Evolutionary conservation across 2,113 vertebrate species (phyloP).

Genomic region (Pituophis catenifer): DNA sequence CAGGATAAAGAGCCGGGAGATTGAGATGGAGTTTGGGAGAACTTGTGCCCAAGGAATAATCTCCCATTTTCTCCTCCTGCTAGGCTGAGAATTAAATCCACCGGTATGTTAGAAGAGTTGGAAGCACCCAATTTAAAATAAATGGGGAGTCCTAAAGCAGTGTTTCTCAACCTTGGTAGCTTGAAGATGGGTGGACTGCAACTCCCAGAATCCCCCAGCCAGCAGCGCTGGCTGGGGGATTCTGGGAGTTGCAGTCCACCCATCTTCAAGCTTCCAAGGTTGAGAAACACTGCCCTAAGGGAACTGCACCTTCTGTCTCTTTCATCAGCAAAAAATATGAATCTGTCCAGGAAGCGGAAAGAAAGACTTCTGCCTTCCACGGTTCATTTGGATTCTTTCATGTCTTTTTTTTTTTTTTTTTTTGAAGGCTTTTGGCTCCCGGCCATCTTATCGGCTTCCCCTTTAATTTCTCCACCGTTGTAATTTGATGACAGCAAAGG

Average conservation of each 20-base stretch:
- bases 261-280: too few species aligned
- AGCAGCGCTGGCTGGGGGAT: too few species aligned
- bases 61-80: not conserved
- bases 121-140: conserved; percentile 11
- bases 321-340: conserved; percentile 43
- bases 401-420: conserved; percentile 34
- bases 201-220: too few species aligned
- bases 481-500: conserved; percentile 26
- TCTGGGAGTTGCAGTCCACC: too few species aligned
- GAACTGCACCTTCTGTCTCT: conserved; percentile 12
- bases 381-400: conserved; percentile 31
- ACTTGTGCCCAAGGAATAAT: not conserved
- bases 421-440: conserved; percentile 41
- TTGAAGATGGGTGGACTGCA: too few species aligned
- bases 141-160: not conserved
- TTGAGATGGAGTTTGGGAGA: not conserved
- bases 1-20: not conserved
- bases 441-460: conserved; percentile 39
- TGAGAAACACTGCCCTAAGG: not conserved
- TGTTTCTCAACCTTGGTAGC: too few species aligned
- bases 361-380: not conserved
- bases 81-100: conserved; percentile 30
- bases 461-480: conserved; percentile 18
- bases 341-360: conserved; percentile 14
- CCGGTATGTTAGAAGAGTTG: not conserved